Evolutionary conservation across 2,888 invertebrate species (phyloP).

Genomic region (Sarcophaga carnaria): DNA sequence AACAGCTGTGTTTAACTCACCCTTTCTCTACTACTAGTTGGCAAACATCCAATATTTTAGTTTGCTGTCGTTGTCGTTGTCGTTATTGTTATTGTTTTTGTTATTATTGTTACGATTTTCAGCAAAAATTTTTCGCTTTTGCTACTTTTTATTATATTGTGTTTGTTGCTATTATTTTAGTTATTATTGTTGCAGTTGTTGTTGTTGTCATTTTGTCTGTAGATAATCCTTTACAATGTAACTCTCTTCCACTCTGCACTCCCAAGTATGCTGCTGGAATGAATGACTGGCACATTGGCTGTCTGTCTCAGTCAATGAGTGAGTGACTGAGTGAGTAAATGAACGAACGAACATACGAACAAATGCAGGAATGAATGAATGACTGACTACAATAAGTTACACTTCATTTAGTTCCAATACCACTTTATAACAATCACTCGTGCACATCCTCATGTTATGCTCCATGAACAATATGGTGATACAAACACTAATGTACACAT

Average conservation of each 20-base stretch:
- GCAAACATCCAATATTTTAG: conserved; percentile 60
- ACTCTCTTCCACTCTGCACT: not conserved
- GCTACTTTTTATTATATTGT: not conserved
- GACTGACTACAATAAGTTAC: conserved; percentile 62
- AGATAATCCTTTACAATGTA: conserved; percentile 64
- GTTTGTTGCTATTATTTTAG: conserved; percentile 20
- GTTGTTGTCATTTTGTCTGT: conserved; percentile 42
- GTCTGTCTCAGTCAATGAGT: not conserved
- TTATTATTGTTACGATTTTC: conserved; percentile 42
- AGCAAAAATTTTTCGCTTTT: conserved; percentile 43
- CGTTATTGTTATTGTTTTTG: not conserved
- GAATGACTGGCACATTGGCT: conserved; percentile 20
- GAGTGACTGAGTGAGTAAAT: no score
- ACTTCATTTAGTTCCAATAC: conserved; percentile 68
- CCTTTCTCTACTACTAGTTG: conserved; percentile 38
- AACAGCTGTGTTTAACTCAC: not conserved
- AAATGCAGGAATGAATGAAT: not conserved
- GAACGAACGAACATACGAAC: no score
- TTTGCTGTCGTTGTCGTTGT: conserved; percentile 45
- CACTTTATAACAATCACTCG: conserved; percentile 58
- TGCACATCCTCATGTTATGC: conserved; percentile 47
- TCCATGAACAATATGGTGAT: not conserved
- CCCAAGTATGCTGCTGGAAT: not conserved
- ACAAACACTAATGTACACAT: conserved; percentile 12
- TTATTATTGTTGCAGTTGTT: conserved; percentile 28